These are phyloP conservation scores for Papilio glaucus DNA, from an alignment of 1,140 invertebrate genomes.

Conservation along the genomic window DNA sequence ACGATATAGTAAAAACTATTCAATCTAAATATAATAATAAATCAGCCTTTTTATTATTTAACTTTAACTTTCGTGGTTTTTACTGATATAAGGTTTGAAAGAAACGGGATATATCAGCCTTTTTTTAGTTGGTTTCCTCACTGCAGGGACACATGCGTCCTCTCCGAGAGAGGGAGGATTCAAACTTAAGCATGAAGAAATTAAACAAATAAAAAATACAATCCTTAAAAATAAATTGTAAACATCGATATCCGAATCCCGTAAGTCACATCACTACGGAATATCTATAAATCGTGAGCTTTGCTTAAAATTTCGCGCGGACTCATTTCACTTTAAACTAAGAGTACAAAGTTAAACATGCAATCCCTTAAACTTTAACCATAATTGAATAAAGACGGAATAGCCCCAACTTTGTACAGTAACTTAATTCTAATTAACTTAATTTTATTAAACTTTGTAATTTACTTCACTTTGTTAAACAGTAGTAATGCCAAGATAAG, in stretches of 20 bases:
- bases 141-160: no score
- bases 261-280: constrained; percentile 13
- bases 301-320: constrained; percentile 26
- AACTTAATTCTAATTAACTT: constrained; percentile 36
- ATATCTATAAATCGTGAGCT: constrained; percentile 31
- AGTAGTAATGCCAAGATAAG: constrained; percentile 14
- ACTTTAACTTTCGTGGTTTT: no score
- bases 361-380: constrained; percentile 30
- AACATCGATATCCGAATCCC: constrained; percentile 17
- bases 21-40: no score
- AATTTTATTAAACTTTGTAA: constrained; percentile 32
- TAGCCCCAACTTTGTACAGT: constrained; percentile 29
- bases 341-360: constrained; percentile 34
- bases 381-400: constrained; percentile 37
- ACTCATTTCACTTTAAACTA: constrained; percentile 20
- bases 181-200: no score
- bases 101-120: no score
- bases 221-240: no score
- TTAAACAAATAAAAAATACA: no score
- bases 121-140: no score
- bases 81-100: no score
- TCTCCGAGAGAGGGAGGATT: no score
- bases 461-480: constrained; percentile 32
- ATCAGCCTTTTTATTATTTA: no score
- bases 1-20: no score